A percentile compares a stretch with the other conserved stretches of the same genome.
phyloP scores from a whole-genome alignment of 1,140 invertebrate species.

The Thrips palmi region DNA sequence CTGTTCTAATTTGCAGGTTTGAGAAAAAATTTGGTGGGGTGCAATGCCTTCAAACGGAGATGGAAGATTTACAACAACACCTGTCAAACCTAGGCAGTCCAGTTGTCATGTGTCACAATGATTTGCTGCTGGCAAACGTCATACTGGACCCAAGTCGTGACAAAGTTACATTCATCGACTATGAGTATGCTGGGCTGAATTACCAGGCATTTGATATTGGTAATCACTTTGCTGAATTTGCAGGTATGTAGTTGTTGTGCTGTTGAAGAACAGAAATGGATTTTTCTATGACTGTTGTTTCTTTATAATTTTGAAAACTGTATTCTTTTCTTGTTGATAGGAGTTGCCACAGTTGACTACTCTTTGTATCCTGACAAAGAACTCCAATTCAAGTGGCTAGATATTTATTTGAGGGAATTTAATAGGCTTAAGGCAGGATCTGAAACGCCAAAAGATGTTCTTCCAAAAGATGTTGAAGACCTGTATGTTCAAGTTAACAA shows the following conservation, averaged over 20 bases:
- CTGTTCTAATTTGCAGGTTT: slow-evolving; percentile 36
- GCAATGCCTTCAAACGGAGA: slow-evolving; percentile 42
- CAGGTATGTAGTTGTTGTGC: slow-evolving; percentile 38
- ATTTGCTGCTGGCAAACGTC: slow-evolving; percentile 86
- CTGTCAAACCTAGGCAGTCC: slow-evolving; percentile 48
- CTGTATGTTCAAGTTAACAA: slow-evolving; percentile 63
- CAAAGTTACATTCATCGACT: slow-evolving; percentile 86
- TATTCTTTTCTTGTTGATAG: slow-evolving; percentile 23
- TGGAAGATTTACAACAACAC: slow-evolving; percentile 40
- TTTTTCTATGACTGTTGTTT: background rate
- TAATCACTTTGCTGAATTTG: slow-evolving; percentile 96
- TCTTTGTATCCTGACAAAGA: slow-evolving; percentile 57
- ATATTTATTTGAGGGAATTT: slow-evolving; percentile 49
- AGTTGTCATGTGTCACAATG: slow-evolving; percentile 95
- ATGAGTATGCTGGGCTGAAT: slow-evolving; percentile 88
- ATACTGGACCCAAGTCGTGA: slow-evolving; percentile 40
- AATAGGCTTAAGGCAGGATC: slow-evolving; percentile 24
- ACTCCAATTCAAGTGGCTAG: slow-evolving; percentile 69
- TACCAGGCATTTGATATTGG: slow-evolving; percentile 93
- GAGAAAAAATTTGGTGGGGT: slow-evolving; percentile 41
- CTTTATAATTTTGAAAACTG: background rate
- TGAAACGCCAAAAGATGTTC: slow-evolving; percentile 13
- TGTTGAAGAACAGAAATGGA: background rate
- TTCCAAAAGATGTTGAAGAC: slow-evolving; percentile 39
- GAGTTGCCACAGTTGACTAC: slow-evolving; percentile 55